Base-by-base conservation (phyloP, 2,113 vertebrate species). In the Leucoraja erinaceus region DNA sequence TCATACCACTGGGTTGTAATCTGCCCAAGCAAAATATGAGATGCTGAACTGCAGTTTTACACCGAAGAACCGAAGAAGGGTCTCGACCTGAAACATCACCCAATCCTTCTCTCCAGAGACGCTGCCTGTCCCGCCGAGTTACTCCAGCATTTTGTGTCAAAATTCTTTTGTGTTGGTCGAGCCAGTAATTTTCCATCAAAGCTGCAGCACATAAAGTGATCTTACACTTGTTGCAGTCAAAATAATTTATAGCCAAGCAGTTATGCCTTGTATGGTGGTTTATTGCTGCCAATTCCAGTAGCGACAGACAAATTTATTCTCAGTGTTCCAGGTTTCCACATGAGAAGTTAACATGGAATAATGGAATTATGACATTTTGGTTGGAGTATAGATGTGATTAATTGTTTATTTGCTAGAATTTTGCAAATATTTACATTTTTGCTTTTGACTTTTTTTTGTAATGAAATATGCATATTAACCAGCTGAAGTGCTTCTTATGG, bases 371-470 rank as follows among this genome's bases (percentile, higher is more conserved):
- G n/a, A 61, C 28, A 86, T 31, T 16, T 12, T 63, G 59, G 14
- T 63, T 63, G 28, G 83, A 66, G 18, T 31, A 14, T n/a, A 31
- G 59, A 88, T 66, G 56, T 61, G 59, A 88, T 88, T 88, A 63
- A 88, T 88, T 63, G 14, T 88, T 61, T 61, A 84, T 84, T 22
- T 28, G 56, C 25, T n/a, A 25, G 54, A n/a, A 59, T 84, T 84
- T 88, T 88, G 63, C 28, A 63, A 88, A 16, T 63, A 88, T 88
- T 61, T 31, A 14, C 56, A 63, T 86, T 86, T 86, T 88, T 88
- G 59, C 61, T 88, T 31, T 16, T 88, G 3, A 4, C 38, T 25
- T 54, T 81, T 5, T 66, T 3, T 61, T 59, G 28, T n/a, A 31
- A 31, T 3, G 25, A 14, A 11, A n/a, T 63, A 31, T 14, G 11